Conservation (phyloP, 2,888 invertebrate species). For the Chesias legatella region DNA sequence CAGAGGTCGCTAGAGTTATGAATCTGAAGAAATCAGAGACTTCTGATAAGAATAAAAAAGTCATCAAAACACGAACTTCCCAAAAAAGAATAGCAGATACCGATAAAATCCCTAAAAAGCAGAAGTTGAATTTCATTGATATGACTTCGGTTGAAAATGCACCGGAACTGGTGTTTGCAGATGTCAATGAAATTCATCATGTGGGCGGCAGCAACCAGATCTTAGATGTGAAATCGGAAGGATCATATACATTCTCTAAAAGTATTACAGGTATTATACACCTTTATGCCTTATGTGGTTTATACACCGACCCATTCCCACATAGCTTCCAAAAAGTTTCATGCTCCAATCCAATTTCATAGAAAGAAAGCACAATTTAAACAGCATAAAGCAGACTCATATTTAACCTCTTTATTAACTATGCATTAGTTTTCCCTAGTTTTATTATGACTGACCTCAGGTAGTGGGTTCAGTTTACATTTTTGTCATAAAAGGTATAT, state of each 20-base stretch:
- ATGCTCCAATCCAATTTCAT: too few species aligned
- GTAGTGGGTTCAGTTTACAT: too few species aligned
- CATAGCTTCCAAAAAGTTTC: too few species aligned
- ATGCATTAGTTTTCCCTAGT: too few species aligned
- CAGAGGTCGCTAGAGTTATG: conserved; percentile 50
- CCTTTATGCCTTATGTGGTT: too few species aligned
- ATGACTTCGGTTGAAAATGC: conserved; percentile 9
- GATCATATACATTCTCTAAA: conserved; percentile 5
- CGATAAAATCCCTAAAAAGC: conserved; percentile 25
- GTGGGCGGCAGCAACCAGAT: conserved; percentile 23
- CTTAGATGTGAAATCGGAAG: conserved; percentile 44
- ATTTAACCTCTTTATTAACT: too few species aligned
- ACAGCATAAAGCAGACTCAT: too few species aligned
- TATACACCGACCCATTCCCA: too few species aligned
- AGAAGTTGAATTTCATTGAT: conserved; percentile 21
- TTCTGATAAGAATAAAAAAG: conserved; percentile 15
- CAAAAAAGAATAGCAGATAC: conserved; percentile 20
- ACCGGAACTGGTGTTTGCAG: conserved; percentile 58
- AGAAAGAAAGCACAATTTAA: too few species aligned
- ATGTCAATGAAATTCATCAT: conserved; percentile 50
- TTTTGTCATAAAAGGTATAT: too few species aligned
- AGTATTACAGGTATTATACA: conserved; percentile 9
- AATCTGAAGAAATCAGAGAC: conserved; percentile 6
- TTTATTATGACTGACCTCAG: too few species aligned
- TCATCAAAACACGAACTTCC: background rate